Base-by-base conservation (phyloP, 2,888 invertebrate species). In the Terebella lapidaria region DNA sequence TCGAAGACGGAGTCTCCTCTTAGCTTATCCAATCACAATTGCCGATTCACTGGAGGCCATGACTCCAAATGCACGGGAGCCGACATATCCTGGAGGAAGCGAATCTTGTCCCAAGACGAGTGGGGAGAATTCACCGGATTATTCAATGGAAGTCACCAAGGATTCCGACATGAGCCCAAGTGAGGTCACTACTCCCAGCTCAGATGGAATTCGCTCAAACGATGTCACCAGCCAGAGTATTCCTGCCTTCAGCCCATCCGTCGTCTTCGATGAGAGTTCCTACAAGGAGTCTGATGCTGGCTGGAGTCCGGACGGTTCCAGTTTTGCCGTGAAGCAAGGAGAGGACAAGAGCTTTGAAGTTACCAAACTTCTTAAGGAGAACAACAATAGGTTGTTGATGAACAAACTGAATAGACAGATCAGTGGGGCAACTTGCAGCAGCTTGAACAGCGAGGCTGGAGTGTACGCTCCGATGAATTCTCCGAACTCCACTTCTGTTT, bases 231-330 rank as follows among this genome's bases (percentile, higher is more conserved):
- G 10, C n/a, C 28, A 26, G 4, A 53, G 53, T 28, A 28, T 28
- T 10, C 53, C 15, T 25, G 29, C 15, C 27, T 28, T 27, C 5
- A 27, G 27, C 10, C 10, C 53, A 15, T 15, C 10, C 10, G 10
- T 10, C 10, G 53, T 15, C 26, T 10, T 15, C 22, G 53, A 53
- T 10, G 10, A 28, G 26, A 27, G 27, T 28, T 53, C 53, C 26
- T 53, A 53, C 53, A 53, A 53, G 29, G 53, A 53, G 22, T 53
- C 53, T 15, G 53, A 53, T 28, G 53, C 27, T 22, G 29, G 5
- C 5, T 22, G 18, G 24, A 49, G 49, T 22, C 49, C 49, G 5
- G 49, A 49, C 24, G 22, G 49, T 24, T 5, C 24, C 18, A 49
- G 24, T 24, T 49, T 35, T 18, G 35, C 10, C 35, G 35, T 18